Percentiles rank a stretch among this genome's conserved stretches.
Conservation (phyloP, 2,113 vertebrate species). For the Crotalus helleri region DNA sequence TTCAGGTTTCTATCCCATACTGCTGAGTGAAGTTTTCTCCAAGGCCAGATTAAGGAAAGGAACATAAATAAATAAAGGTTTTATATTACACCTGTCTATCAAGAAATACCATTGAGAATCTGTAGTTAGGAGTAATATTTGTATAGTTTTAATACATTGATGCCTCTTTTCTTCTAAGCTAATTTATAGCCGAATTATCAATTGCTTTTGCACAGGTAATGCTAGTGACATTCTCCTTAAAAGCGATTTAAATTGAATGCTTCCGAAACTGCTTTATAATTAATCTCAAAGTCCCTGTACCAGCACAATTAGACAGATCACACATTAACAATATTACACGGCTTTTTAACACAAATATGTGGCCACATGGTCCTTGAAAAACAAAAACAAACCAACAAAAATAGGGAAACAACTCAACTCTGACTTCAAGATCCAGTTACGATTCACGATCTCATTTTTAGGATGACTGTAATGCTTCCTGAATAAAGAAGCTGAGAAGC, state of each 20-base stretch:
- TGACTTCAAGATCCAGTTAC: conserved; percentile 1
- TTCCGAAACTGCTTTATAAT: not conserved
- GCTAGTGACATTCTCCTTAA: not conserved
- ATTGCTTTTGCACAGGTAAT: not conserved
- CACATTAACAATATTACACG: not conserved
- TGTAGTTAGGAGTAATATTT: not conserved
- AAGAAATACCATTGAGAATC: not conserved
- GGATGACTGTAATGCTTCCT: conserved; percentile 40
- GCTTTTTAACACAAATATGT: not conserved
- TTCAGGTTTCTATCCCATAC: not conserved
- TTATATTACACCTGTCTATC: not conserved
- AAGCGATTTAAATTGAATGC: not conserved
- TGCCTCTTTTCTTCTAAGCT: not conserved
- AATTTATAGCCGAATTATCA: not conserved
- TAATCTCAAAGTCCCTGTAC: not conserved
- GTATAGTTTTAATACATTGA: not conserved
- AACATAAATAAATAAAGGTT: not conserved
- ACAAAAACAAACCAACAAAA: not conserved
- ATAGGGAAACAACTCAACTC: conserved; percentile 15
- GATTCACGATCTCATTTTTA: conserved; percentile 25
- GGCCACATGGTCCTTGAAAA: not conserved
- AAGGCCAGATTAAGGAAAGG: not conserved
- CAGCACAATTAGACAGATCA: conserved; percentile 16
- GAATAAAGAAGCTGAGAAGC: conserved; percentile 16
- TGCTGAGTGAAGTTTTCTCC: not conserved